Base-by-base conservation (phyloP, 2,797 vertebrate genomes). In the Galaxias olidus region DNA sequence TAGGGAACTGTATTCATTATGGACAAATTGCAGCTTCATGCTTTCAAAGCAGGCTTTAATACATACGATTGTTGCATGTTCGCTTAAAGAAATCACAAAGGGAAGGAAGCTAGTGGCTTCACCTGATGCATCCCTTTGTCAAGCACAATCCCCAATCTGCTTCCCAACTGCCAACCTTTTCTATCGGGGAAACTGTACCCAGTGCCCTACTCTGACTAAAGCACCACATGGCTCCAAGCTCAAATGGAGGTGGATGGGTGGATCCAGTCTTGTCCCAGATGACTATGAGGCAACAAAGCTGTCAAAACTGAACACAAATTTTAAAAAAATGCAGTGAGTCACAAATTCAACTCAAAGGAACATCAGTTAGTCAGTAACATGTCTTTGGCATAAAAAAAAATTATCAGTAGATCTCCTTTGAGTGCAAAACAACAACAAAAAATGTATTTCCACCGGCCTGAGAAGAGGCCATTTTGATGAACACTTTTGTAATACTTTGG, bases 331-430 rank as follows among this genome's bases (percentile, higher is more conserved):
- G 73, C 81, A 80, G 76, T 72, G 71, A 88, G 86, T 80, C 59
- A 80, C 30, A 72, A 79, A 66, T 69, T 52, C 57, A 84, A 80
- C 84, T 86, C 81, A 82, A 76, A 77, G 86, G 79, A 85, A 85
- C 74, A 69, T 77, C 78, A 61, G 66, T 81, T 78, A 81, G 81
- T 40, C 20, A 9, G 51, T 17, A 61, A 72, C 74, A 68, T 71
- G 56, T 86, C 74, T 80, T 78, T 66, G 82, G 75, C 69, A 72
- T 84, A 67, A 81, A 64, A 81, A 64, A 18, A 13, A 47, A 59
- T 57, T 53, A 86, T 91, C 90, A 91, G 88, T 90, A 90, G 88
- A 90, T 90, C 89, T 90, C 82, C 79, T 87, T 81, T 77, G 90
- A 90, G 90, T 77, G 84, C 87, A 89, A 89, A 84, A 78, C 74